These are phyloP conservation scores for Pachyseris speciosa DNA, from an alignment of 64 coral and sea anemone species.

Conservation along the genomic window DNA sequence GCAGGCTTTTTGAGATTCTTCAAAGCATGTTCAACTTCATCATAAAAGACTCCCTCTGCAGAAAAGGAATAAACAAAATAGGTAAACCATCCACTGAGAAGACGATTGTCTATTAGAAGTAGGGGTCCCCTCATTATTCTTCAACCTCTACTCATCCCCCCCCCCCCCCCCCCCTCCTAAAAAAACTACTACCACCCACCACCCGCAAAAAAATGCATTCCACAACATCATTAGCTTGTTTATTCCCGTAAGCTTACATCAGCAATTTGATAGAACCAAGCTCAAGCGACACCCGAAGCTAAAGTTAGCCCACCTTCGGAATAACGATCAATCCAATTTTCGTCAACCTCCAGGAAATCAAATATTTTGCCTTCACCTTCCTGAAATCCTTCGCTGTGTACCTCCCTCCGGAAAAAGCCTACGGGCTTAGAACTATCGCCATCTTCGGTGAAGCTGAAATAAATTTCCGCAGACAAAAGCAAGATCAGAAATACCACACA, in stretches of 20 bases:
- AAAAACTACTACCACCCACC: no score
- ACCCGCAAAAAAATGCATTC: no score
- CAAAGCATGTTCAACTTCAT: slow-evolving; percentile 59
- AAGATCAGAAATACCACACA: background rate
- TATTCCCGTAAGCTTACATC: background rate
- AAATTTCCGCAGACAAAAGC: background rate
- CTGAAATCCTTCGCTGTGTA: background rate
- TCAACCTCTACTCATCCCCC: background rate
- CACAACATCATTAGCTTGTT: no score
- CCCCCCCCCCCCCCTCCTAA: no score
- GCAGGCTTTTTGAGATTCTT: slow-evolving; percentile 83
- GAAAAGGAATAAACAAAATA: background rate
- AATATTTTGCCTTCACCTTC: background rate
- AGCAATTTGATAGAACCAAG: background rate
- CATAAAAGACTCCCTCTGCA: slow-evolving; percentile 75
- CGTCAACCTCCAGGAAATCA: slow-evolving; percentile 38
- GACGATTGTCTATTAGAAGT: no score
- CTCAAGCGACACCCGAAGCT: background rate
- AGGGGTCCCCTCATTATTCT: background rate
- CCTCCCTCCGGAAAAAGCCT: background rate
- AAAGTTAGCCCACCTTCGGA: slow-evolving; percentile 51
- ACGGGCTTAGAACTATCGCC: background rate
- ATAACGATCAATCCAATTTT: slow-evolving; percentile 73
- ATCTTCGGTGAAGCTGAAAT: background rate
- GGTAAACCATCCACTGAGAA: background rate